phyloP scores from a whole-genome alignment of 1,140 invertebrate genomes.

The Pemphigus obesinymphae region DNA sequence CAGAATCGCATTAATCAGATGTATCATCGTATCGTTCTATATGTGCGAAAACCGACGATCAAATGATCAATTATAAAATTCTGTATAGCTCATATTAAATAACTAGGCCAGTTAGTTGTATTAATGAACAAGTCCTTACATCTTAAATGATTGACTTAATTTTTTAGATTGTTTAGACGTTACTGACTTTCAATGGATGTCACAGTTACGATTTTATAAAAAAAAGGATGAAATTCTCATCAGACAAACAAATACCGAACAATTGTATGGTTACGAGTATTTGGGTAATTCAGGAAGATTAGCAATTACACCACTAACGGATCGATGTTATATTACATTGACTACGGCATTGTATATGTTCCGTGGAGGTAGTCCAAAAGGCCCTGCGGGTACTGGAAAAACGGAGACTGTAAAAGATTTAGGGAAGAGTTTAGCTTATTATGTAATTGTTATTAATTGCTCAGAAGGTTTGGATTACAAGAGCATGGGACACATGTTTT shows the following conservation, averaged over 20 bases:
- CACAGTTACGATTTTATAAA: slow-evolving; percentile 44
- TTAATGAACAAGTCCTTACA: too few species aligned
- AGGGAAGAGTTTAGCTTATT: slow-evolving; percentile 89
- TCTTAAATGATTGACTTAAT: not conserved
- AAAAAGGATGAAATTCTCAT: slow-evolving; percentile 65
- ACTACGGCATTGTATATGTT: slow-evolving; percentile 81
- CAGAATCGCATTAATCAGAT: too few species aligned
- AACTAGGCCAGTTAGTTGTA: too few species aligned
- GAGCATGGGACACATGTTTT: slow-evolving; percentile 63
- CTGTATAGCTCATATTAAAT: not conserved
- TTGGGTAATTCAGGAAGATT: slow-evolving; percentile 78
- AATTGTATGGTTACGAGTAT: slow-evolving; percentile 84
- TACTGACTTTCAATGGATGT: slow-evolving; percentile 24
- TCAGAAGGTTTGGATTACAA: slow-evolving; percentile 86
- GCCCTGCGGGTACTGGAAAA: slow-evolving; percentile 61
- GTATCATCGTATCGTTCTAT: too few species aligned
- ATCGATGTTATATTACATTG: slow-evolving; percentile 78
- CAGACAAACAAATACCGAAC: slow-evolving; percentile 80
- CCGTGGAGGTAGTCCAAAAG: slow-evolving; percentile 77
- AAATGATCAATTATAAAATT: too few species aligned
- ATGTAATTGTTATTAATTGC: slow-evolving; percentile 95
- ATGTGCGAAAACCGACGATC: too few species aligned
- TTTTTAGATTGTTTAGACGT: slow-evolving; percentile 58
- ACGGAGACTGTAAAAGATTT: slow-evolving; percentile 94
- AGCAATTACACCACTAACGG: slow-evolving; percentile 79